Conservation (phyloP, 2,113 vertebrate species). For the Neofelis nebulosa region DNA sequence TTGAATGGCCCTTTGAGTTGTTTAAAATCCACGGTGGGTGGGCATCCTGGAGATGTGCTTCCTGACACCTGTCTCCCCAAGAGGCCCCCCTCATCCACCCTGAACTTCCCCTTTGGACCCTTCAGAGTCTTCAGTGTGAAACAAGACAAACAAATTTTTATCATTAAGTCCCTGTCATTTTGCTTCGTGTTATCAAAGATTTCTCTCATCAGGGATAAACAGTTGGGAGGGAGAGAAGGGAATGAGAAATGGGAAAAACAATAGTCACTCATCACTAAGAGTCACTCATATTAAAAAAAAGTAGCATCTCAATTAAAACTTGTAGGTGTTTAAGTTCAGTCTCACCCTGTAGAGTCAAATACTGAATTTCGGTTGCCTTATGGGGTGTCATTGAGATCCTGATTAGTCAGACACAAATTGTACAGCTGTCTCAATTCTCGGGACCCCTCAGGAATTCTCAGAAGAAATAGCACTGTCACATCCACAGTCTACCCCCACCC, state of each 20-base stretch:
- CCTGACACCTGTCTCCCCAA: background rate
- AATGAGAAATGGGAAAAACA: background rate
- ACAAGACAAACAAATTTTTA: background rate
- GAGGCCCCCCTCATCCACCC: background rate
- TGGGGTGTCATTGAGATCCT: background rate
- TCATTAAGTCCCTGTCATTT: background rate
- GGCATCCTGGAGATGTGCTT: background rate
- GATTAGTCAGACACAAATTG: slow-evolving; percentile 9
- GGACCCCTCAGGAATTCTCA: slow-evolving; percentile 51
- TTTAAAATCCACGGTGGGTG: background rate
- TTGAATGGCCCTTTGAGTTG: rapidly evolving
- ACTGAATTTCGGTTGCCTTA: background rate
- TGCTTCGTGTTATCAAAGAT: background rate
- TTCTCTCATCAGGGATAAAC: background rate
- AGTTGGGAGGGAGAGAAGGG: background rate
- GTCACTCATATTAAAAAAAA: background rate
- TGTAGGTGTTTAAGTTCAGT: background rate
- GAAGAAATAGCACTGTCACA: background rate
- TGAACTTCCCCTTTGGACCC: background rate
- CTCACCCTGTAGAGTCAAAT: background rate
- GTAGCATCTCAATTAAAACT: background rate
- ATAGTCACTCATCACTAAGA: background rate
- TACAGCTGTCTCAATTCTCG: background rate
- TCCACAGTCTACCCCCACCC: background rate
- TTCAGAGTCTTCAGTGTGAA: background rate